Evolutionary conservation across 92 coral and sea anemone species (phyloP), one percentile per base, ranked within the genome.

Genomic region (Actinostola sp.): DNA sequence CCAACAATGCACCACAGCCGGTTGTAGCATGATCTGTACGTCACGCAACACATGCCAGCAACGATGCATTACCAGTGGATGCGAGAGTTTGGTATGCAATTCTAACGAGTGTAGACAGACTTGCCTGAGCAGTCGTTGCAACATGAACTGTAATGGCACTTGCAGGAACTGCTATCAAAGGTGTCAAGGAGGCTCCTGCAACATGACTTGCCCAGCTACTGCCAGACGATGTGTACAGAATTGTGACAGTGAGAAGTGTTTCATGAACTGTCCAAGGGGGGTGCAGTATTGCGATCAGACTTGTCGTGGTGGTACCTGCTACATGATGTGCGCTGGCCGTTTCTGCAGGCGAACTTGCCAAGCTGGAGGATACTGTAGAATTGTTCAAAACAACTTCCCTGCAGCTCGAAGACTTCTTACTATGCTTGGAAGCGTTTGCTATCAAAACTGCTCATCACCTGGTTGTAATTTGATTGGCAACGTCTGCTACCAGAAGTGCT

Each of bases 181-280:
- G 27, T 86, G 90, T 25, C 63, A 67, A 17, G 79, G 76, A 21
- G 82, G 86, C 10, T 80, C 86, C 11, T 80, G 90, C 66, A 56
- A 60, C 56, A 86, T 80, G 86, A n/a, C 53, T 11, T 86, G 90
- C 41, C 71, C 72, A 27, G 65, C 52, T 1, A 72, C 45, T n/a
- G 75, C 62, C 17, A 66, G 64, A 31, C 61, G 25, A 13, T 86
- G 90, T 32, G 56, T 53, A 20, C 90, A 86, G 70, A 74, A 59
- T 26, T 86, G 90, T 61, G 53, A 86, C 49, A 72, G 53, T n/a
- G 78, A 85, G n/a, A 86, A 55, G 61, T 86, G 90, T 58, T 55
- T 38, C 12, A 80, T 86, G 90, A 72, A 43, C 61, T 86, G 90
- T 31, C 90, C 90, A 8, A 57, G 36, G n/a, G 90, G 90, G 2